These are phyloP conservation scores for Dicrostonyx torquatus DNA, from an alignment of 2,797 vertebrate species.

Conservation along the genomic window DNA sequence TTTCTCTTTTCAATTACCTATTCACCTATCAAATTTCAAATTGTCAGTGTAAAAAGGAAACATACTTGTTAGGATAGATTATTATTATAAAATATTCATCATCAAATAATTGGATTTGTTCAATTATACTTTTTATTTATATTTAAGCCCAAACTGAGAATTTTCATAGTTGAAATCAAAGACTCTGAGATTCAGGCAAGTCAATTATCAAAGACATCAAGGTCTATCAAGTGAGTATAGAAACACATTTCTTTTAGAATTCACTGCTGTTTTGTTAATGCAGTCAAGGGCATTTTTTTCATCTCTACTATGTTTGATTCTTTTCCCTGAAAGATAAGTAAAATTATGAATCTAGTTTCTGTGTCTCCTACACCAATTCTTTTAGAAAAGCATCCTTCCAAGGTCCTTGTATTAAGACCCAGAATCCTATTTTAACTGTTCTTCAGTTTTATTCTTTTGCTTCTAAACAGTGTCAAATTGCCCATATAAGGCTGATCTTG, in stretches of 20 bases:
- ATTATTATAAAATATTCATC: neutral
- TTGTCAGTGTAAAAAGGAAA: neutral
- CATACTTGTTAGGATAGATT: neutral
- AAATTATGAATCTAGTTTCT: neutral
- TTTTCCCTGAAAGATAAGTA: neutral
- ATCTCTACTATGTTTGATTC: neutral
- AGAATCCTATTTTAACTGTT: neutral
- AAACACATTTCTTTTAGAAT: neutral
- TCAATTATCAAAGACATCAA: neutral
- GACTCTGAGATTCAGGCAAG: neutral
- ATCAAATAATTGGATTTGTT: neutral
- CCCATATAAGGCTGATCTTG: neutral
- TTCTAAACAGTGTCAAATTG: neutral
- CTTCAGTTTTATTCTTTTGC: neutral
- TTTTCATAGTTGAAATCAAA: neutral
- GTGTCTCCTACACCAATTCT: neutral
- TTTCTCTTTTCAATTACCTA: neutral
- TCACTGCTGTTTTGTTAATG: neutral
- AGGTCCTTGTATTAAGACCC: neutral
- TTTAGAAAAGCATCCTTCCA: neutral
- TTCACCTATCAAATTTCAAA: neutral
- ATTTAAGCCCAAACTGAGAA: neutral
- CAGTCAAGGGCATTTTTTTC: neutral
- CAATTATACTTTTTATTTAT: neutral
- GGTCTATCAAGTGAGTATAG: neutral